Evolutionary conservation across 2,797 vertebrate species (phyloP), one percentile per base, ranked within the genome.

Genomic region (Neostethus bicornis): DNA sequence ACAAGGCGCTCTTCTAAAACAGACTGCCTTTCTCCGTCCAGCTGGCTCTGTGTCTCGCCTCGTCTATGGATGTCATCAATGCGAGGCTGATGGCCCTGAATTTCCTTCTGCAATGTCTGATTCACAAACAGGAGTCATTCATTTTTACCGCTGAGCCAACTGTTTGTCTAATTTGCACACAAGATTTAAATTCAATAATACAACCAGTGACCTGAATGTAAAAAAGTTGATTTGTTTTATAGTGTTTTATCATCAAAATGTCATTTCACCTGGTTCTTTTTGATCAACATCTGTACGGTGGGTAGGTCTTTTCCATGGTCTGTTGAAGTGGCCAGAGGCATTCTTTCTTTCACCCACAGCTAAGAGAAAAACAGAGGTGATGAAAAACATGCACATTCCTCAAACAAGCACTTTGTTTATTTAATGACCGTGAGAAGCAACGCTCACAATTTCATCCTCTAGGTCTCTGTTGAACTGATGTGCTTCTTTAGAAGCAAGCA

Each of bases 391-490:
- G 5, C 51, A 16, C 4, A 44, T 50, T 2, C 49, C 2, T 6
- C 14, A 66, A 60, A 49, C 31, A 14, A 37, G 8, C 9, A 16
- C n/a, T 13, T 28, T 11, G 5, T 43, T 51, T 1, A 37, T 23
- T 6, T 34, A 17, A 23, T 38, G 16, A 60, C 61, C 7, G 19
- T 13, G 26, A 11, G 48, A 23, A 21, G 37, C 23, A 2, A 0
- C 13, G 79, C 95, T 94, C 85, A 98, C 96, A 0, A 96, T 96
- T 90, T 98, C 96, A 20, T 98, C 96, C 73, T 97, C 94, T 76
- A 98, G 90, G 51, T 98, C 96, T 21, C 96, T 87, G 85, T 95
- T 93, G 87, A 96, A 96, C 73, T 98, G 96, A 66, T 96, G 96
- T 51, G 92, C 93, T 66, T 97, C 96, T 39, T 94, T 94, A 17